Base-by-base conservation (phyloP, 2,888 invertebrate genomes). In the Notodonta ziczac region DNA sequence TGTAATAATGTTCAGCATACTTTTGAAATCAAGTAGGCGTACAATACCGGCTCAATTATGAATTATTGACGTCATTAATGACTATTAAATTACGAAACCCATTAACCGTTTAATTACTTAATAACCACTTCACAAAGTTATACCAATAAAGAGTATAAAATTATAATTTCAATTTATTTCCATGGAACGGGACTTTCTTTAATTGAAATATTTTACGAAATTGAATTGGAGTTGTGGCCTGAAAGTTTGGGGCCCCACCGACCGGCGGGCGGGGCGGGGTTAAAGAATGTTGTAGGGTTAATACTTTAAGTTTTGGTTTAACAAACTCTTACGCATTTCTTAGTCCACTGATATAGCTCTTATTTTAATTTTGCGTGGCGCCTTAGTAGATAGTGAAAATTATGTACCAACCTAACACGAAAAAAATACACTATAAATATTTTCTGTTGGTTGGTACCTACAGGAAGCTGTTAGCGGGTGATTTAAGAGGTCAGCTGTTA, bases 121-220 rank as follows among this genome's bases (percentile, higher is more conserved):
- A 48, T 39, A 42, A 8, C 12, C 9, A 32, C 56, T 60, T 10
- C 44, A 16, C 42, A 58, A 68, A 69, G 48, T 53, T 57, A 24
- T 2, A 57, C 50, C 50, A 50, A 59, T 32, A 40, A 58, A 59
- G 35, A 50, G 50, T 50, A 50, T 54, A 55, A 44, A 50, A 69
- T 61, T 58, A 59, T 39, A 57, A 24, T 24, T 51, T 24, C 10
- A 70, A 66, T 66, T 58, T 59, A 63, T 67, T 62, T 61, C 35
- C 51, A 24, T 51, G 52, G 56, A 61, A 61, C 63, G 32, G 48
- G 56, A 72, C 50, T 65, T 68, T 46, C 50, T 60, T 61, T 59
- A 56, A 58, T 65, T 59, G 57, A 59, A 69, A 72, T 72, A 72
- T 69, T 72, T 63, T 39, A 52, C 62, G 62, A 60, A 68, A 72